Evolutionary conservation across 2,888 invertebrate genomes (phyloP), one percentile per base, ranked within the genome.

Genomic region (Altica lythri): DNA sequence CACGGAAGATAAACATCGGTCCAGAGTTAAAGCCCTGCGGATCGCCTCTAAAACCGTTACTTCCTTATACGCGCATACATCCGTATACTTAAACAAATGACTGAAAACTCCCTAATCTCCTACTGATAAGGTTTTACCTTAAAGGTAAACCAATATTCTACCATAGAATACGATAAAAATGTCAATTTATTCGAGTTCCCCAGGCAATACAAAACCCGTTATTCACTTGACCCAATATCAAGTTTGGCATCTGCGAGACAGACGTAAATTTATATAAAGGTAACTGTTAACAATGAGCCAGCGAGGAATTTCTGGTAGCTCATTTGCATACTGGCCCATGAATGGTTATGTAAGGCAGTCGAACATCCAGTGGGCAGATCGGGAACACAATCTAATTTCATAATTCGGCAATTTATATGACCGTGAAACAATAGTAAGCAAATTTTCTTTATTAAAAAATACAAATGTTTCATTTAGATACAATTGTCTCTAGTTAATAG

Each of bases 161-260:
- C 38, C 19, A 9, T 16, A 16, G 34, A 9, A 5, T 16, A 2
- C 18, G 18, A 38, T 38, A 38, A 38, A 38, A 40, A 40, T 40
- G 40, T 22, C 40, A 40, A 40, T 40, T 40, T 40, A 25, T 40
- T 10, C 40, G 18, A 8, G 19, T 12, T 8, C 18, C 38, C 19
- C 10, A 1, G 19, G 38, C 19, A 4, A 18, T 40, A 13, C 10
- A 13, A 19, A 38, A 27, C 17, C 61, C 61, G 59, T 60, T 62
- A 62, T 58, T 50, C 43, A 46, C 25, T 60, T 62, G 55, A 62
- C 59, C 60, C 51, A 60, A 55, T 57, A 60, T 52, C 44, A 8
- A 29, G 43, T 22, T 38, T 40, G 47, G 27, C 48, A 42, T 53
- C 38, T 53, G 8, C 32, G 32, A 47, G 8, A 14, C 12, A 10